These are phyloP conservation scores for Ophion ellenae DNA, from an alignment of 2,888 invertebrate species.

Conservation along the genomic window DNA sequence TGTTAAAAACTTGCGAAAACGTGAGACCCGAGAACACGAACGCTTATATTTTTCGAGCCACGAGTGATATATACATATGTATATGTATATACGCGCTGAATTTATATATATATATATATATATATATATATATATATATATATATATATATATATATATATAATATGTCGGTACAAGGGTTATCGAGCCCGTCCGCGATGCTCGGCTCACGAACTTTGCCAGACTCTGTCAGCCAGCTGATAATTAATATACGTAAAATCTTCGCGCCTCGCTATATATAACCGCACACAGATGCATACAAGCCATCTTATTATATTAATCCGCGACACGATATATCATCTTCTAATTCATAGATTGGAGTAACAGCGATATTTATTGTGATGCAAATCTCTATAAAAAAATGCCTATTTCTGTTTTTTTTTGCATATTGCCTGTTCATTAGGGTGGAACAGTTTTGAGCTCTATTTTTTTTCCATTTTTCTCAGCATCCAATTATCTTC, in stretches of 20 bases:
- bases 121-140: no score
- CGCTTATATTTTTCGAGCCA: background rate
- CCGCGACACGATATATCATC: background rate
- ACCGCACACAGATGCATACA: background rate
- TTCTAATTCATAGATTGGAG: background rate
- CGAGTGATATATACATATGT: background rate
- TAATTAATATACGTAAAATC: conserved; percentile 50
- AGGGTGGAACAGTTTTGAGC: no score
- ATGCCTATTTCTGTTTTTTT: no score
- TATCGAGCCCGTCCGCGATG: conserved; percentile 46
- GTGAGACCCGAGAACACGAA: background rate
- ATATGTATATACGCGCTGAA: no score
- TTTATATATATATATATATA: no score
- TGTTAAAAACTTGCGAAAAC: background rate
- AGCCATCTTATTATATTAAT: no score
- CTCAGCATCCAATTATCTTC: no score
- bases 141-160: background rate
- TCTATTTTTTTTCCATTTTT: no score
- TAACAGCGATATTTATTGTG: no score
- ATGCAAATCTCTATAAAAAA: no score
- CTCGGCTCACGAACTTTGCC: conserved; percentile 50
- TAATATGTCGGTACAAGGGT: conserved; percentile 37
- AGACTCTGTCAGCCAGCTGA: conserved; percentile 46
- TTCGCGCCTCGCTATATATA: conserved; percentile 1
- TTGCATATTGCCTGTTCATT: no score